These are phyloP conservation scores for Xestia xanthographa DNA, from an alignment of 2,888 invertebrate species.

Conservation along the genomic window DNA sequence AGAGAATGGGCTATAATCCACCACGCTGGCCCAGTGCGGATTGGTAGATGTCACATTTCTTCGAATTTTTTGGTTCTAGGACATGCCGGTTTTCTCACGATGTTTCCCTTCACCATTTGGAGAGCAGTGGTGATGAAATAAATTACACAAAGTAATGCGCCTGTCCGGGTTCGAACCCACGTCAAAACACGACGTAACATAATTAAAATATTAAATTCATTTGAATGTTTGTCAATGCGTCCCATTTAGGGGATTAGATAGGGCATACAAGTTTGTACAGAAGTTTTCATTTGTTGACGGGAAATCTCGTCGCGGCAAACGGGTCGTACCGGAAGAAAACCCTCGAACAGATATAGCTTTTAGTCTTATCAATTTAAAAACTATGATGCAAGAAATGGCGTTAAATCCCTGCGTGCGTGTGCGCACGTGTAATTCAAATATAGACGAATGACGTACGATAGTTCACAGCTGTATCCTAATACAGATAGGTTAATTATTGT, in stretches of 20 bases:
- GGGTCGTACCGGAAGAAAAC: not conserved
- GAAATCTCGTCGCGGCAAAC: not conserved
- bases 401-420: not conserved
- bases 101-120: too few relatives aligned
- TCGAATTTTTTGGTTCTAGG: too few relatives aligned
- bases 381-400: constrained; percentile 1
- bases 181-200: too few relatives aligned
- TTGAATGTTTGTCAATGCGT: not conserved
- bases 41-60: too few relatives aligned
- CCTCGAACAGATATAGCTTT: not conserved
- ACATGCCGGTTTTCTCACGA: too few relatives aligned
- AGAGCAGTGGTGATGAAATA: too few relatives aligned
- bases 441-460: constrained; percentile 28
- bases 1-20: too few relatives aligned
- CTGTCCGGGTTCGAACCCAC: too few relatives aligned
- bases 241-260: not conserved
- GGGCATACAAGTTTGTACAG: not conserved
- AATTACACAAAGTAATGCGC: too few relatives aligned
- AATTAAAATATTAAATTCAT: not conserved
- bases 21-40: too few relatives aligned
- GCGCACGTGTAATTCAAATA: constrained; percentile 23
- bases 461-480: constrained; percentile 29
- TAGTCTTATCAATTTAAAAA: not conserved
- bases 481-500: constrained; percentile 41
- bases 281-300: not conserved